Evolutionary conservation across 2,797 vertebrate species (phyloP).

Genomic region (Eurystomus glaucurus): DNA sequence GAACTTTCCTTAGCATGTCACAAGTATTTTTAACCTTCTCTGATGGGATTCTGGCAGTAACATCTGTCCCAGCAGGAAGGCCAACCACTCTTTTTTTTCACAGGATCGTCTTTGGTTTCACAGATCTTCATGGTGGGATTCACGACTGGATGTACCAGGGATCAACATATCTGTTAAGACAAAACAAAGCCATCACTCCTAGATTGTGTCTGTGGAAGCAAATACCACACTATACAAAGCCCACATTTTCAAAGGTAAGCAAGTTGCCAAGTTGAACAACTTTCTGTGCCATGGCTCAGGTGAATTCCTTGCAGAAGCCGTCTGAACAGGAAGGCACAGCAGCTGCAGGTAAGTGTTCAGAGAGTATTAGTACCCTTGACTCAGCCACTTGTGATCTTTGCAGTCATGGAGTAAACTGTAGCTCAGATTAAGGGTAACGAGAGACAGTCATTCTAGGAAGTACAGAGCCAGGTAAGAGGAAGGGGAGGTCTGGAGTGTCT

Average conservation of each 20-base stretch:
- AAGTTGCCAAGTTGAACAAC: background rate
- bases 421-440: background rate
- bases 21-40: background rate
- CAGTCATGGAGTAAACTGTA: background rate
- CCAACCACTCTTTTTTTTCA: background rate
- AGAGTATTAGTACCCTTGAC: background rate
- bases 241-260: background rate
- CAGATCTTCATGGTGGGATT: background rate
- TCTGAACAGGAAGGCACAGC: background rate
- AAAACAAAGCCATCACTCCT: background rate
- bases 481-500: background rate
- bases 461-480: background rate
- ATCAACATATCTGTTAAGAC: background rate
- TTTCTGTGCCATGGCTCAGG: background rate
- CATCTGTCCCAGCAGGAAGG: background rate
- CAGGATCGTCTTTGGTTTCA: background rate
- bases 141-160: background rate
- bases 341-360: background rate
- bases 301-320: background rate
- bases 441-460: background rate
- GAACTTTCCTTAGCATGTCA: background rate
- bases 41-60: background rate
- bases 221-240: background rate
- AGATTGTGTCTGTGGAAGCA: background rate
- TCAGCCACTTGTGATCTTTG: background rate